These are phyloP conservation scores for Parnassius mnemosyne DNA, from an alignment of 2,888 invertebrate species.

Conservation along the genomic window DNA sequence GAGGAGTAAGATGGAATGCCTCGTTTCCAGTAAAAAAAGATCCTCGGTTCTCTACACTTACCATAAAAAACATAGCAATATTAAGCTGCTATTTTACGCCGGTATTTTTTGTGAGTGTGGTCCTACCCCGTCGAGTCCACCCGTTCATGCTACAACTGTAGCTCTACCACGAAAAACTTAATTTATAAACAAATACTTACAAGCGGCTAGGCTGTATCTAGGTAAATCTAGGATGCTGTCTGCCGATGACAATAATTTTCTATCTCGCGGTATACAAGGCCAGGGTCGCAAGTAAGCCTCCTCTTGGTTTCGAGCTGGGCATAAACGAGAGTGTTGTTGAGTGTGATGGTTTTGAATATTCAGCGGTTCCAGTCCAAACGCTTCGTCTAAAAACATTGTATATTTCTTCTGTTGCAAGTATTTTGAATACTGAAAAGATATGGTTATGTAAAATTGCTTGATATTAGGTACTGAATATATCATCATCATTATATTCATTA, in stretches of 20 bases:
- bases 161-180: too few relatives aligned
- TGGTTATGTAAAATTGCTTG: not conserved
- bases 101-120: too few relatives aligned
- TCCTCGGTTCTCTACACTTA: too few relatives aligned
- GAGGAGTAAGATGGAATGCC: too few relatives aligned
- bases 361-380: constrained; percentile 50
- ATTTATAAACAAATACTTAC: constrained; percentile 42
- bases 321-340: not conserved
- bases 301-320: not conserved
- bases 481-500: too few relatives aligned
- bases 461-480: too few relatives aligned
- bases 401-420: constrained; percentile 53
- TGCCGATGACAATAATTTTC: constrained; percentile 51
- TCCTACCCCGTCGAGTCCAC: too few relatives aligned
- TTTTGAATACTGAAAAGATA: constrained; percentile 45
- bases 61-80: too few relatives aligned
- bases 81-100: too few relatives aligned
- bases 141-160: too few relatives aligned
- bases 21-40: too few relatives aligned
- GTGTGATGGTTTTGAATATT: constrained; percentile 19
- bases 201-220: constrained; percentile 53
- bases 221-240: constrained; percentile 70
- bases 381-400: constrained; percentile 50
- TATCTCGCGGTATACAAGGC: constrained; percentile 64
- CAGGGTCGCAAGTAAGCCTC: constrained; percentile 43